Percentiles rank a stretch among this genome's conserved stretches.
Evolutionary conservation across 2,113 vertebrate species (phyloP).

Genomic region (Hydrochoerus hydrochaeris): DNA sequence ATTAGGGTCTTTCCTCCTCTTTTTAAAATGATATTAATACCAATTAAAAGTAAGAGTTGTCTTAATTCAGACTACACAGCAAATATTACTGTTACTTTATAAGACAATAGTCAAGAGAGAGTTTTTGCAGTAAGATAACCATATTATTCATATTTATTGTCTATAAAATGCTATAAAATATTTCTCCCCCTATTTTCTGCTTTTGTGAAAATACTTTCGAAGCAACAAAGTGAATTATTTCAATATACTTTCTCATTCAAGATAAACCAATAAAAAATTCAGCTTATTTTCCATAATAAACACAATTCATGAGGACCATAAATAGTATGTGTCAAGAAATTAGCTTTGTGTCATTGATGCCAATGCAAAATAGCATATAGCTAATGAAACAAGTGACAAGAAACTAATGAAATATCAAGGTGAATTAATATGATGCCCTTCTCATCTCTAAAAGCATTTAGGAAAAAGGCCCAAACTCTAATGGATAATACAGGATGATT

Average conservation of each 20-base stretch:
- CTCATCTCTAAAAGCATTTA: conserved; percentile 82
- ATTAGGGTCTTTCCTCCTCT: background rate
- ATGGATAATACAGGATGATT: conserved; percentile 82
- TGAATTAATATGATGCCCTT: conserved; percentile 86
- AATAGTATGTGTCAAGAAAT: conserved; percentile 83
- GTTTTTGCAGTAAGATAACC: background rate
- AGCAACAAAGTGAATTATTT: conserved; percentile 71
- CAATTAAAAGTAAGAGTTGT: background rate
- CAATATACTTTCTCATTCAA: conserved; percentile 76
- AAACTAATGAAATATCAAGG: conserved; percentile 86
- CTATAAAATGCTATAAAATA: conserved; percentile 61
- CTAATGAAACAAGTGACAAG: conserved; percentile 87
- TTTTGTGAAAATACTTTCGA: conserved; percentile 56
- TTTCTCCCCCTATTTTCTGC: background rate
- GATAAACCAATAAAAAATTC: conserved; percentile 83
- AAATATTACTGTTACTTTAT: conserved; percentile 36
- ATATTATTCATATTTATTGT: background rate
- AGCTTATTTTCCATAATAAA: conserved; percentile 82
- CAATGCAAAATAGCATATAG: conserved; percentile 84
- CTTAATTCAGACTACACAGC: background rate
- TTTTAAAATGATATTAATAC: background rate
- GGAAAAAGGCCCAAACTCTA: conserved; percentile 75
- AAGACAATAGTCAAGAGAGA: background rate
- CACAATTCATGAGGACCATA: conserved; percentile 77
- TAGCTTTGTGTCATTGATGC: conserved; percentile 85